Evolutionary conservation across 2,797 vertebrate species (phyloP).

Genomic region (Eulemur albifrons): DNA sequence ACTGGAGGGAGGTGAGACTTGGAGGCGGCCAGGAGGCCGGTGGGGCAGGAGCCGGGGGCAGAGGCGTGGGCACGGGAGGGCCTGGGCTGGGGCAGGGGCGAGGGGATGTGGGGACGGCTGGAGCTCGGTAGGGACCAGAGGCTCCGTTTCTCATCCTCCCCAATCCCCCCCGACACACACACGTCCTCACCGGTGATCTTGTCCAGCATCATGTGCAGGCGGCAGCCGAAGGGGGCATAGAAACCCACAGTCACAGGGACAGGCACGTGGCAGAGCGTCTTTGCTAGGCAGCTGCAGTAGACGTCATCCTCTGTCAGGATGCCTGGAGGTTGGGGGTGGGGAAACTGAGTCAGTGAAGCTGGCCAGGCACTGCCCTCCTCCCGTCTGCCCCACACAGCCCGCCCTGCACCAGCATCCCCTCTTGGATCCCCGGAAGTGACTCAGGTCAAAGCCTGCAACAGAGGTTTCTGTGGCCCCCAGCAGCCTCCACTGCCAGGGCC

Average conservation of each 20-base stretch:
- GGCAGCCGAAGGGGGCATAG: slow-evolving; percentile 91
- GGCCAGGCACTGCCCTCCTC: not conserved
- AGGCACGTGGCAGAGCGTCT: slow-evolving; percentile 89
- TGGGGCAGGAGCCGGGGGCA: not conserved
- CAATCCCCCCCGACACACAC: too few species aligned
- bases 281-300: slow-evolving; percentile 91
- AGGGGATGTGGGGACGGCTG: not conserved
- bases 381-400: not conserved
- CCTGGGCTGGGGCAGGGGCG: not conserved
- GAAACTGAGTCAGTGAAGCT: slow-evolving; percentile 24
- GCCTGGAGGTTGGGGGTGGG: slow-evolving; percentile 54
- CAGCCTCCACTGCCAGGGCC: not conserved
- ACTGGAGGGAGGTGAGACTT: not conserved
- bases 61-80: not conserved
- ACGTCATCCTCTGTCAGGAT: slow-evolving; percentile 86
- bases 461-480: not conserved
- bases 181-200: slow-evolving; percentile 80
- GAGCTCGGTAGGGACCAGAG: not conserved
- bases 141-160: not conserved
- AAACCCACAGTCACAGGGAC: slow-evolving; percentile 93
- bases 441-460: not conserved
- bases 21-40: not conserved
- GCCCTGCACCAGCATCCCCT: not conserved
- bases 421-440: not conserved
- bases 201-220: slow-evolving; percentile 84